phyloP scores from a whole-genome alignment of 2,113 vertebrate species.

The Seriola aureovittata region DNA sequence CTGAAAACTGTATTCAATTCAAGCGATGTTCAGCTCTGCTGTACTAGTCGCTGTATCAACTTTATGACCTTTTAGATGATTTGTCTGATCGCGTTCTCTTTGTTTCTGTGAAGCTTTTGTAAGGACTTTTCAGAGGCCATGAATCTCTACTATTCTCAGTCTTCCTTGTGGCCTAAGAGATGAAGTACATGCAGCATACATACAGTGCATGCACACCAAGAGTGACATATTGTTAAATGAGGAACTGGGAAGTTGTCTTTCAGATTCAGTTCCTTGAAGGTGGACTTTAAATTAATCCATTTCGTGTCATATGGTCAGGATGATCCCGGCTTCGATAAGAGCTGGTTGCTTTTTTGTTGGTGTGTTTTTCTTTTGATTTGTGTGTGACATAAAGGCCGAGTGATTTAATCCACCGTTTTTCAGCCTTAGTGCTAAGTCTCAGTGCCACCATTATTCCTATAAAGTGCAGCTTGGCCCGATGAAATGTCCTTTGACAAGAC shows the following conservation, averaged over 20 bases:
- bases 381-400: background rate
- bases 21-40: no score
- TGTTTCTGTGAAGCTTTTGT: no score
- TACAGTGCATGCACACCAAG: conserved; percentile 45
- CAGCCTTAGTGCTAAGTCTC: no score
- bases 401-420: background rate
- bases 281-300: conserved; percentile 74
- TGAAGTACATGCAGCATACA: conserved; percentile 30
- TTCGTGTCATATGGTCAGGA: conserved; percentile 58
- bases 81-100: no score
- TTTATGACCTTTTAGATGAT: no score
- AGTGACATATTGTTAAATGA: conserved; percentile 74
- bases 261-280: conserved; percentile 88
- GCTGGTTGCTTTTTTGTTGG: background rate
- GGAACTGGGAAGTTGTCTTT: conserved; percentile 87
- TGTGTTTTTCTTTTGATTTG: background rate
- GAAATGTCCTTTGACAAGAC: background rate
- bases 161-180: conserved; percentile 42
- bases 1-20: no score
- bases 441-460: background rate
- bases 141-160: background rate
- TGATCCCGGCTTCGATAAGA: conserved; percentile 35
- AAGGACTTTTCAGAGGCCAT: no score
- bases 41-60: no score
- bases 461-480: background rate